phyloP scores from a whole-genome alignment of 2,113 vertebrate species.

The Peucedramus taeniatus region DNA sequence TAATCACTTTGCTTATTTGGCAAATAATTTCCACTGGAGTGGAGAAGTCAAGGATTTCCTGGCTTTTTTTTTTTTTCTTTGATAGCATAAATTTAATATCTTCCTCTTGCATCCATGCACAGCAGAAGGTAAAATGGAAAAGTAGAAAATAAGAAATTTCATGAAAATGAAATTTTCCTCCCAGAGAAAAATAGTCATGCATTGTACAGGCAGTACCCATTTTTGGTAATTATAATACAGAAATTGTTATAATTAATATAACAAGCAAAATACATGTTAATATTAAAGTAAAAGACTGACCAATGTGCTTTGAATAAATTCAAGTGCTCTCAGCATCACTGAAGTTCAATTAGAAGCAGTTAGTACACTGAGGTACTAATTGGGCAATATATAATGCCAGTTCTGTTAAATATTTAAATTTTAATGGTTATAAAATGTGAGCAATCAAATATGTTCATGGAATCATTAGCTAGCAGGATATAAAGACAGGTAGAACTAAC shows the following conservation, averaged over 20 bases:
- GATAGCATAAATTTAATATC: background rate
- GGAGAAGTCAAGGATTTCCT: background rate
- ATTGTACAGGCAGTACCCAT: background rate
- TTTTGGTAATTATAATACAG: background rate
- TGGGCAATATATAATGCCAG: background rate
- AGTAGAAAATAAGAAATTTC: background rate
- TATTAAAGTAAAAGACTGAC: background rate
- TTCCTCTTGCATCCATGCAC: background rate
- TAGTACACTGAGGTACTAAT: background rate
- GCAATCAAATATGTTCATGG: background rate
- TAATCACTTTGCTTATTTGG: background rate
- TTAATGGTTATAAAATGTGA: background rate
- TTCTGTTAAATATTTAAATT: background rate
- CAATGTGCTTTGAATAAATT: background rate
- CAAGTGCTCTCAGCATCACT: accelerated
- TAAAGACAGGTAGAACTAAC: background rate
- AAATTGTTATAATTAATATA: background rate
- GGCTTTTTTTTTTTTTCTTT: background rate
- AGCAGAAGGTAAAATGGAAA: background rate
- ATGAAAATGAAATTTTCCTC: background rate
- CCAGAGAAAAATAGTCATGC: background rate
- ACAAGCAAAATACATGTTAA: background rate
- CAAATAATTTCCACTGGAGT: background rate
- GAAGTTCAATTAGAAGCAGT: background rate
- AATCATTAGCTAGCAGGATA: background rate